These are phyloP conservation scores for Blennius ocellaris DNA, from an alignment of 2,113 vertebrate genomes.

Conservation along the genomic window DNA sequence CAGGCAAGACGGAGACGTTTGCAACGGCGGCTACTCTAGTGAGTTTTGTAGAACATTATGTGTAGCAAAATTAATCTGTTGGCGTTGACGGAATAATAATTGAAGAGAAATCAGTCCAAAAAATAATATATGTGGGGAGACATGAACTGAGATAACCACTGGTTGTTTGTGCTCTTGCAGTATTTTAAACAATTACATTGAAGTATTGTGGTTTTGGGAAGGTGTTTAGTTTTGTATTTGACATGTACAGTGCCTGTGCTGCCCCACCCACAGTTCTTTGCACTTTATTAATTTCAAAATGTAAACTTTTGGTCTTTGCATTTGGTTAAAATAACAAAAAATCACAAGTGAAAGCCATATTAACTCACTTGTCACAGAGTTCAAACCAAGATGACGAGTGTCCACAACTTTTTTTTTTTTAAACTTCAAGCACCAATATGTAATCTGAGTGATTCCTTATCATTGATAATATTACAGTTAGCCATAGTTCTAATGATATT, in stretches of 20 bases:
- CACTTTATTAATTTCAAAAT: slow-evolving; percentile 19
- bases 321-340: slow-evolving; percentile 43
- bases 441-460: background rate
- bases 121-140: background rate
- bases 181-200: background rate
- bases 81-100: too few relatives aligned
- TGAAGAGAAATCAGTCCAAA: background rate
- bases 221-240: slow-evolving; percentile 19
- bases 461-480: background rate
- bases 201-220: background rate
- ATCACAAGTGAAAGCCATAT: slow-evolving; percentile 51
- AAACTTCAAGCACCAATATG: background rate
- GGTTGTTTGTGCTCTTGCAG: background rate
- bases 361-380: slow-evolving; percentile 18
- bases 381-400: background rate
- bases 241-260: background rate
- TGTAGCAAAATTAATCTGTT: too few relatives aligned
- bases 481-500: background rate
- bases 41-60: background rate
- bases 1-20: slow-evolving; percentile 87
- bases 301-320: background rate
- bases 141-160: background rate
- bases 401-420: too few relatives aligned
- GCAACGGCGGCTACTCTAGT: slow-evolving; percentile 65
- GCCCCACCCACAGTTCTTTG: slow-evolving; percentile 4